phyloP scores from a whole-genome alignment of 2,797 vertebrate genomes.

The Sebastes itinus region DNA sequence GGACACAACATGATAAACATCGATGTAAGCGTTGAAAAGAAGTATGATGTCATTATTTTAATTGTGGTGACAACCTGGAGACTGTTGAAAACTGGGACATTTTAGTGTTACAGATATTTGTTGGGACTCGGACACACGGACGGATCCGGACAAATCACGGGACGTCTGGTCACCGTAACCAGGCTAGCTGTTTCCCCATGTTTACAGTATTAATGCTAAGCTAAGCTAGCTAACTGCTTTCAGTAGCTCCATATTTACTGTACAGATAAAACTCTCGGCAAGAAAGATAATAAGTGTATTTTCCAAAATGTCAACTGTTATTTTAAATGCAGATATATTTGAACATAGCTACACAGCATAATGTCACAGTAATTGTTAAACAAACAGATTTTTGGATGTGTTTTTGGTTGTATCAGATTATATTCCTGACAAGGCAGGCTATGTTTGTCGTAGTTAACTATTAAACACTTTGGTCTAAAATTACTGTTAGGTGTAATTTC shows the following conservation, averaged over 20 bases:
- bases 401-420: neutral
- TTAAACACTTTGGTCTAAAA: conserved; percentile 14
- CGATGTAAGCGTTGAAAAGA: neutral
- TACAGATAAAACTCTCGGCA: neutral
- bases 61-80: neutral
- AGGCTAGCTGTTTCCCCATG: neutral
- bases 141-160: no score
- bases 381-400: neutral
- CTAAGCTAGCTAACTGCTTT: neutral
- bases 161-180: no score
- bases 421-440: neutral
- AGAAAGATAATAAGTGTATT: neutral
- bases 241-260: neutral
- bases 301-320: neutral
- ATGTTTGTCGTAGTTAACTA: neutral
- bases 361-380: neutral
- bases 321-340: neutral
- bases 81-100: no score
- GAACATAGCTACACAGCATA: neutral
- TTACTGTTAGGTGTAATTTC: conserved; percentile 36
- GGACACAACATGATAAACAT: neutral
- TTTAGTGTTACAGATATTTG: no score
- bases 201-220: neutral
- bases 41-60: neutral
- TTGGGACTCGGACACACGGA: no score